Percentiles rank a stretch among this genome's conserved stretches.
Evolutionary conservation across 2,888 invertebrate genomes (phyloP).

Genomic region (Amiota mariae): DNA sequence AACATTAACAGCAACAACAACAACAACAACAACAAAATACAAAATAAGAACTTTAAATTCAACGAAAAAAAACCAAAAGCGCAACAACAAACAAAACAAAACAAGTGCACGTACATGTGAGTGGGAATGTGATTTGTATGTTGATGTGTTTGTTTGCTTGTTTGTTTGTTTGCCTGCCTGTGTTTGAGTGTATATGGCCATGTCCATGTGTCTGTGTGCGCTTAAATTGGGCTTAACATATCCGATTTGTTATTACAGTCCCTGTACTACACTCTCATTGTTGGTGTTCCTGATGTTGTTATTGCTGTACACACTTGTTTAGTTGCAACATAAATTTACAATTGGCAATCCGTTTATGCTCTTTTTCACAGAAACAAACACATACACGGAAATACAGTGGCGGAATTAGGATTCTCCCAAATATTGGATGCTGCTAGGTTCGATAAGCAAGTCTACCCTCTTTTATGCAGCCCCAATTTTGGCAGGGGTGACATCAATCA

Average conservation of each 20-base stretch:
- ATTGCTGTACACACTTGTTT: constrained; percentile 19
- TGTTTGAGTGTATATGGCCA: too few relatives aligned
- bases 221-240: constrained; percentile 25
- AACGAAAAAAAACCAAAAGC: too few relatives aligned
- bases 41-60: too few relatives aligned
- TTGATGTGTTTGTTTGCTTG: background rate
- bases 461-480: too few relatives aligned
- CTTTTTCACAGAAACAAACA: background rate
- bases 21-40: background rate
- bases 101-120: too few relatives aligned
- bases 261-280: background rate
- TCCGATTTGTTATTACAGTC: constrained; percentile 7
- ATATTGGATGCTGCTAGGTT: too few relatives aligned
- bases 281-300: constrained; percentile 22
- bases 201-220: background rate
- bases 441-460: too few relatives aligned
- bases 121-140: background rate
- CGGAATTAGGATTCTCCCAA: too few relatives aligned
- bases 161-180: background rate
- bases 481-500: too few relatives aligned
- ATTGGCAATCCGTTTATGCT: constrained; percentile 28
- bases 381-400: background rate
- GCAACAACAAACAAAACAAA: too few relatives aligned
- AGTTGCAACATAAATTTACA: constrained; percentile 30
- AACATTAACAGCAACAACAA: constrained; percentile 8